These are phyloP conservation scores for Cairina moschata DNA, from an alignment of 2,113 vertebrate genomes.

Conservation along the genomic window DNA sequence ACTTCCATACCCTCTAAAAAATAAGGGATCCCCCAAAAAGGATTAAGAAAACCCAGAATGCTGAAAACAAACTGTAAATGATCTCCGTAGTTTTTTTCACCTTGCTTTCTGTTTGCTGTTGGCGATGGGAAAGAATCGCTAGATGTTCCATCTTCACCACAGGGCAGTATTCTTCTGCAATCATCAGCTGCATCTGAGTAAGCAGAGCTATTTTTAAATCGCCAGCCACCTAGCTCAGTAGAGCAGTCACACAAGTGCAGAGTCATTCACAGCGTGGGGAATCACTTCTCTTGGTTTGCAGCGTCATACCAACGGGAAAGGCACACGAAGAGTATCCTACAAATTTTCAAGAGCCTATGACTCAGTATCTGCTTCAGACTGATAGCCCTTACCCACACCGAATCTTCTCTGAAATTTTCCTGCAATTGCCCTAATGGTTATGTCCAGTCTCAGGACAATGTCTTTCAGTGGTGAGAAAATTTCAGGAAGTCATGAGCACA, in stretches of 20 bases:
- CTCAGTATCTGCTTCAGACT: constrained; percentile 20
- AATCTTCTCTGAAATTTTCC: constrained; percentile 37
- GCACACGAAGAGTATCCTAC: not conserved
- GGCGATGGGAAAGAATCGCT: constrained; percentile 15
- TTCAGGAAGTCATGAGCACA: not conserved
- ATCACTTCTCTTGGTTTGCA: not conserved
- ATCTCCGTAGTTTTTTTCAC: not conserved
- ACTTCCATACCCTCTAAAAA: not conserved
- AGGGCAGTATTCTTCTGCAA: not conserved
- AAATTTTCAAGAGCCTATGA: not conserved
- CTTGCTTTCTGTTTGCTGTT: constrained; percentile 26
- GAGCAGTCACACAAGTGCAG: not conserved
- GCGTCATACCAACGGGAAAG: not conserved
- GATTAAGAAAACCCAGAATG: not conserved
- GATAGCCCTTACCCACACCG: not conserved
- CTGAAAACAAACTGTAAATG: not conserved
- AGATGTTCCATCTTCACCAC: constrained; percentile 17
- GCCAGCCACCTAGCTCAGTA: not conserved
- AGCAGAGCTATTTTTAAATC: constrained; percentile 56
- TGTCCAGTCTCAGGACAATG: not conserved
- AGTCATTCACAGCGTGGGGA: constrained; percentile 23
- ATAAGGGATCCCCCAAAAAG: not conserved
- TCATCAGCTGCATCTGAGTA: constrained; percentile 48
- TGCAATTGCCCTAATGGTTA: not conserved
- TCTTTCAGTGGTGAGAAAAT: not conserved